Evolutionary conservation across 2,797 vertebrate genomes (phyloP).

Genomic region (Graptemys geographica): DNA sequence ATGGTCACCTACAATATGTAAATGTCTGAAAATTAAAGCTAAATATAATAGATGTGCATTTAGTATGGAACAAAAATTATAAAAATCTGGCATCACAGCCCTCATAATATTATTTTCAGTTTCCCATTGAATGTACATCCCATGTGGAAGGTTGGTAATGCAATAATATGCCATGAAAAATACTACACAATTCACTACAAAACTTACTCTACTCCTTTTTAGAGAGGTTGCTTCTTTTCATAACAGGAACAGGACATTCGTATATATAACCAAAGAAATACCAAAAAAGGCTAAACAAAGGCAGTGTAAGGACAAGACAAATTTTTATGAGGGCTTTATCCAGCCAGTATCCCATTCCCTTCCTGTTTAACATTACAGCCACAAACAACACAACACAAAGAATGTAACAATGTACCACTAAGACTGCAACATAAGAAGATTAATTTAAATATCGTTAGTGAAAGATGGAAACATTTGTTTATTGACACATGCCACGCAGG

Average conservation of each 20-base stretch:
- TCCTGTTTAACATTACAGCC: neutral
- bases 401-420: neutral
- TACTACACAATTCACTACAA: neutral
- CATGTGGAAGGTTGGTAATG: neutral
- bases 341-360: neutral
- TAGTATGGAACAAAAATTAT: neutral
- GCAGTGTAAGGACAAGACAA: neutral
- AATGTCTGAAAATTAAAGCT: neutral
- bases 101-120: neutral
- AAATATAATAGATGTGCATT: neutral
- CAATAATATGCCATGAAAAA: neutral
- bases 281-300: neutral
- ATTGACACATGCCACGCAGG: neutral
- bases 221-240: neutral
- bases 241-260: neutral
- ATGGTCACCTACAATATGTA: neutral
- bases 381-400: neutral
- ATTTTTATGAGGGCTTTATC: neutral
- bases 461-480: neutral
- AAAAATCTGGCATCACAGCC: neutral
- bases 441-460: neutral
- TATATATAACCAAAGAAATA: neutral
- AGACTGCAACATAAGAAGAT: neutral
- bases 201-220: neutral
- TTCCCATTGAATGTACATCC: neutral